Evolutionary conservation across 1,140 invertebrate genomes (phyloP).

Genomic region (Micrasema minimum): DNA sequence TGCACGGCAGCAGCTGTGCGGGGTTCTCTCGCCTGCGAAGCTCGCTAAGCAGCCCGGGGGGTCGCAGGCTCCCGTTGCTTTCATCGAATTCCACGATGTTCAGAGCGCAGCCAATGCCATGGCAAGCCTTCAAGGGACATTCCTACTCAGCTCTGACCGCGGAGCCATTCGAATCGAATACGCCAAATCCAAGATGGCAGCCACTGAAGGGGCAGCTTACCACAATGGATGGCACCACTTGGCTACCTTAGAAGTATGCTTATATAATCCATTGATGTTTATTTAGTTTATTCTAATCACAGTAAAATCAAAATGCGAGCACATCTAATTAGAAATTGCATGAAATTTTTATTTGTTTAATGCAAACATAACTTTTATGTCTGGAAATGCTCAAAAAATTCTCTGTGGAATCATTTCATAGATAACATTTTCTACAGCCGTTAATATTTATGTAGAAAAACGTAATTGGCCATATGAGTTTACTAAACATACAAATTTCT

Average conservation of each 20-base stretch:
- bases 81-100: conserved; percentile 96
- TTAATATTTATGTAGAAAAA: too few relatives aligned
- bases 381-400: too few relatives aligned
- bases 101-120: conserved; percentile 90
- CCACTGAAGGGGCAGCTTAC: conserved; percentile 72
- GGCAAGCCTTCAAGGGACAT: conserved; percentile 91
- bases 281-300: conserved; percentile 12
- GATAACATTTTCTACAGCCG: too few relatives aligned
- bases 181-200: conserved; percentile 96
- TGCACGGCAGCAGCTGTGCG: conserved; percentile 90
- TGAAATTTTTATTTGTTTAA: not conserved
- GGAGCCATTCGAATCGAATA: conserved; percentile 98
- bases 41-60: conserved; percentile 78
- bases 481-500: conserved; percentile 5
- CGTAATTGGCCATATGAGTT: too few relatives aligned
- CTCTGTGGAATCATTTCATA: too few relatives aligned
- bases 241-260: conserved; percentile 54
- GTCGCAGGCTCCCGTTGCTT: conserved; percentile 78
- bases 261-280: conserved; percentile 29
- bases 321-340: not conserved
- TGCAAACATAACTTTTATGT: not conserved
- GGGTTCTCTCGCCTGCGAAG: conserved; percentile 96
- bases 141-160: conserved; percentile 92
- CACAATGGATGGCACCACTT: conserved; percentile 68
- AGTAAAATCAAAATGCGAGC: not conserved